Percentiles rank a stretch among this genome's conserved stretches.
phyloP scores from a whole-genome alignment of 2,888 invertebrate species.

The Geotrupes spiniger region DNA sequence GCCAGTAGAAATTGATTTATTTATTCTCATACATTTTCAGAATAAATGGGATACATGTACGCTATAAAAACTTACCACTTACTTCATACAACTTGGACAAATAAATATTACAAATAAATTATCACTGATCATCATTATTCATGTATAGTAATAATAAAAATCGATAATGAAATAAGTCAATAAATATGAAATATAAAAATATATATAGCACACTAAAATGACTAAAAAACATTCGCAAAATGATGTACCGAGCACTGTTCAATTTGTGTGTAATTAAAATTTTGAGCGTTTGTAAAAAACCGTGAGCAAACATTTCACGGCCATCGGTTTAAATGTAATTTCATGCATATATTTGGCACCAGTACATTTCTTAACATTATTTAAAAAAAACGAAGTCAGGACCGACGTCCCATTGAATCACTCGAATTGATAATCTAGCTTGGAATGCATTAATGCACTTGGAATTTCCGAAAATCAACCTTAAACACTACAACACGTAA shows the following conservation, averaged over 20 bases:
- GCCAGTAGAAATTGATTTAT: constrained; percentile 3
- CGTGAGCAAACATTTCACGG: constrained; percentile 3
- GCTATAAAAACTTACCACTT: background rate
- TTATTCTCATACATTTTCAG: background rate
- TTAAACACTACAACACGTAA: too few relatives aligned
- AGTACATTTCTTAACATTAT: too few relatives aligned
- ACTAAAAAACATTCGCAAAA: background rate
- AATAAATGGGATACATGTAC: constrained; percentile 6
- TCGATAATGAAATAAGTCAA: too few relatives aligned
- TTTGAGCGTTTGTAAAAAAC: constrained; percentile 1
- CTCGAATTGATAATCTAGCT: too few relatives aligned
- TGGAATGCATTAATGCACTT: too few relatives aligned
- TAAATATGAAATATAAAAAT: constrained; percentile 1
- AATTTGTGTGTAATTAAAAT: background rate
- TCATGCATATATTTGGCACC: too few relatives aligned
- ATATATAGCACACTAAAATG: background rate
- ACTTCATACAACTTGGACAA: constrained; percentile 1
- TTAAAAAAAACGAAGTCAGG: too few relatives aligned
- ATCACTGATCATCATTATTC: background rate
- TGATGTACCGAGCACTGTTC: background rate
- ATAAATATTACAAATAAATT: constrained; percentile 6
- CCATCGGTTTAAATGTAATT: background rate
- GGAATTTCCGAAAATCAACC: too few relatives aligned
- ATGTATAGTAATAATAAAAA: background rate
- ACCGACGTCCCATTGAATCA: too few relatives aligned